Percentiles rank a stretch among this genome's conserved stretches.
These are phyloP conservation scores for Lepilemur ruficaudatus DNA, from an alignment of 2,797 vertebrate species.

Conservation along the genomic window DNA sequence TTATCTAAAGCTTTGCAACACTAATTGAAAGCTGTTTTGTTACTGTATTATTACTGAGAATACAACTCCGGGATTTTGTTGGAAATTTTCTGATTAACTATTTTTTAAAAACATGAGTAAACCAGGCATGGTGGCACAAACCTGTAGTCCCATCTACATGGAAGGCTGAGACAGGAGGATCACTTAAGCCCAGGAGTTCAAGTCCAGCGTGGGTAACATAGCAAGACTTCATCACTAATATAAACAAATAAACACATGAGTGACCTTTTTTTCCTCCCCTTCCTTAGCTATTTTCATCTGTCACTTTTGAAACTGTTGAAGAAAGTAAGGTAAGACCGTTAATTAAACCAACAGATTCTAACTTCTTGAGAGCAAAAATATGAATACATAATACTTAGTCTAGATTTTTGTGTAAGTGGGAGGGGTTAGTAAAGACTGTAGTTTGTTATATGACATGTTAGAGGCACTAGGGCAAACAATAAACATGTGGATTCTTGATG, in stretches of 20 bases:
- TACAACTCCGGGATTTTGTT: background rate
- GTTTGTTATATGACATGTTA: background rate
- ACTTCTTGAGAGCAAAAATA: background rate
- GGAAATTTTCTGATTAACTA: background rate
- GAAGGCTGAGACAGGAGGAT: background rate
- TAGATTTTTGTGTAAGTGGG: background rate
- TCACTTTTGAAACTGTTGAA: constrained; percentile 93
- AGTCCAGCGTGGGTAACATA: background rate
- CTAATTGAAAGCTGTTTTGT: background rate
- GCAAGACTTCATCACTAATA: background rate
- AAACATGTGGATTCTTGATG: background rate
- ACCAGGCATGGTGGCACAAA: background rate
- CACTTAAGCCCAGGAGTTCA: background rate
- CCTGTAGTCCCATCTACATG: background rate
- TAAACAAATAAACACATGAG: background rate
- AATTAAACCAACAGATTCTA: constrained; percentile 20
- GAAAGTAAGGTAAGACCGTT: constrained; percentile 90
- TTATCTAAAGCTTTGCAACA: background rate
- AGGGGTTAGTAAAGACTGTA: background rate
- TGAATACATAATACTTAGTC: background rate
- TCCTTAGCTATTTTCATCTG: constrained; percentile 91
- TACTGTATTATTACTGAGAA: background rate
- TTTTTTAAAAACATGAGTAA: background rate
- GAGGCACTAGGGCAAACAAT: background rate
- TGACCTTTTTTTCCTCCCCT: constrained; percentile 61